Conservation (phyloP, 2,888 invertebrate species). For the Drosophila falleni region DNA sequence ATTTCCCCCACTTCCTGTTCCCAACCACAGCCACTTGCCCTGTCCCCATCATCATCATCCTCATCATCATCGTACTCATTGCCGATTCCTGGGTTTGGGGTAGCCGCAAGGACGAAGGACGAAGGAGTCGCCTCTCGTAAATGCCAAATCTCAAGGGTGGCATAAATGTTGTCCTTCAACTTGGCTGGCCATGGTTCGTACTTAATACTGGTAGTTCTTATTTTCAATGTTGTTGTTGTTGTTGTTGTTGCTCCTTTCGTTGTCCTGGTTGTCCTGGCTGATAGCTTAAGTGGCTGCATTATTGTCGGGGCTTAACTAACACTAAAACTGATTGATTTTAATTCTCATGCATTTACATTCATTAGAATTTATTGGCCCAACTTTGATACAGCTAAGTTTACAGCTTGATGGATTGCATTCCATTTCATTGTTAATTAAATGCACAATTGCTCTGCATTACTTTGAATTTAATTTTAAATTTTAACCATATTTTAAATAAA, state of each 20-base stretch:
- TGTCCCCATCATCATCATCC: constrained; percentile 8
- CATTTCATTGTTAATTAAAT: constrained; percentile 24
- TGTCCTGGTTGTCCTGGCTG: constrained; percentile 37
- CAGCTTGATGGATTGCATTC: constrained; percentile 50
- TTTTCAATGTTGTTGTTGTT: constrained; percentile 12
- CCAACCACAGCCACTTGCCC: constrained; percentile 18
- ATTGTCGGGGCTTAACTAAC: constrained; percentile 79
- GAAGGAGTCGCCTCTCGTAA: constrained; percentile 55
- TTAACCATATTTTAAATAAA: neutral
- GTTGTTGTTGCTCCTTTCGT: constrained; percentile 29
- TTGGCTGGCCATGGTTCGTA: constrained; percentile 37
- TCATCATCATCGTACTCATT: constrained; percentile 18
- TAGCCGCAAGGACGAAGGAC: constrained; percentile 72
- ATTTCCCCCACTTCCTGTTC: neutral
- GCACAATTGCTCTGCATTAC: neutral
- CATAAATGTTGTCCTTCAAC: constrained; percentile 79
- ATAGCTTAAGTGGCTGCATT: constrained; percentile 80
- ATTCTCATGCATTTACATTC: constrained; percentile 74
- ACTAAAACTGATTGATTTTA: constrained; percentile 83
- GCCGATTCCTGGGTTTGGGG: constrained; percentile 7
- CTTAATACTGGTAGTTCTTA: constrained; percentile 22
- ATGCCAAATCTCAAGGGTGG: constrained; percentile 77
- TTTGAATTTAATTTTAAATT: neutral
- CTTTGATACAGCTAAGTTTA: constrained; percentile 5
- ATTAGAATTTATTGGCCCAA: constrained; percentile 61